Percentiles rank a stretch among this genome's conserved stretches.
Conservation (phyloP, 2,113 vertebrate species). For the Platanista minor region DNA sequence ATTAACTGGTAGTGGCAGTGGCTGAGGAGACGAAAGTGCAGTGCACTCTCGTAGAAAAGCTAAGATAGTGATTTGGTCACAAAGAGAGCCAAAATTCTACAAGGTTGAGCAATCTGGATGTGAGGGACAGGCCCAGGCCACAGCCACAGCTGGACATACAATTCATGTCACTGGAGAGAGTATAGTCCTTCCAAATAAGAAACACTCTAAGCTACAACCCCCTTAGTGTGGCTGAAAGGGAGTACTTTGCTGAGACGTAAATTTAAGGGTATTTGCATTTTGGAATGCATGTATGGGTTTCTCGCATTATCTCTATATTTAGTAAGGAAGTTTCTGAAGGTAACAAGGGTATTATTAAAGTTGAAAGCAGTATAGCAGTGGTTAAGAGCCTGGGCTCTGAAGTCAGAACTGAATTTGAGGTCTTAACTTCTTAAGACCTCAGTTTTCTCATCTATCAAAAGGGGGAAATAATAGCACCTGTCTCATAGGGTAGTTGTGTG, state of each 20-base stretch:
- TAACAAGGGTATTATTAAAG: neutral
- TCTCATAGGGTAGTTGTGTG: neutral
- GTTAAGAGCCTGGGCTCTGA: neutral
- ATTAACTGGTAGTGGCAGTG: neutral
- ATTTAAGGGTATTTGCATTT: neutral
- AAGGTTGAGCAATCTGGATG: neutral
- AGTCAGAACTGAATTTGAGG: neutral
- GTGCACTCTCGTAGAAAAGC: neutral
- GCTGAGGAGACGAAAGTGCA: neutral
- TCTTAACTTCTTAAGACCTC: neutral
- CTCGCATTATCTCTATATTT: neutral
- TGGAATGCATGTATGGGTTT: neutral
- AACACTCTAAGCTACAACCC: neutral
- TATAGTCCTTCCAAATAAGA: neutral
- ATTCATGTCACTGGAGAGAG: neutral
- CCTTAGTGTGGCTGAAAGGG: neutral
- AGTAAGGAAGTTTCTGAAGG: conserved; percentile 27
- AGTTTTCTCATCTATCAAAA: neutral
- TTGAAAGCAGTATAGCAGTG: neutral
- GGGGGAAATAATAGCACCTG: neutral
- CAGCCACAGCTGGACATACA: neutral
- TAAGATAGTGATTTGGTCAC: neutral
- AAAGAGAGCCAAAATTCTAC: neutral
- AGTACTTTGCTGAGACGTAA: neutral
- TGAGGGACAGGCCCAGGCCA: neutral